Evolutionary conservation across 2,888 invertebrate genomes (phyloP).

Genomic region (Patella depressa): DNA sequence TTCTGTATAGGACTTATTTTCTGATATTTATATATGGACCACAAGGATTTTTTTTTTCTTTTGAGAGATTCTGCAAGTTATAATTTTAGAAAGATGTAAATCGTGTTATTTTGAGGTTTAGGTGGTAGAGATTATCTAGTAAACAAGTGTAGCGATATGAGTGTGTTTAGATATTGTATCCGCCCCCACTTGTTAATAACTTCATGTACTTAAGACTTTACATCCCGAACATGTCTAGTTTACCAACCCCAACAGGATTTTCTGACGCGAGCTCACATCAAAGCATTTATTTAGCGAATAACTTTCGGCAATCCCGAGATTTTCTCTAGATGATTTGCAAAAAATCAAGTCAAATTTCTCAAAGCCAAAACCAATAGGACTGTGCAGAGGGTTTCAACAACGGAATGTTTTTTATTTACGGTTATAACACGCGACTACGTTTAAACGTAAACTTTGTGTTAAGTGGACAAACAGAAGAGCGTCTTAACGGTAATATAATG

Average conservation of each 20-base stretch:
- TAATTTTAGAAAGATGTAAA: too few relatives aligned
- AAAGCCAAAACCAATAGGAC: not conserved
- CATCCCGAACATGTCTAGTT: not conserved
- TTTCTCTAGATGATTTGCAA: conserved; percentile 10
- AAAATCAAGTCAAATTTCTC: conserved; percentile 9
- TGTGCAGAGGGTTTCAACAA: not conserved
- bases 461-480: conserved; percentile 5
- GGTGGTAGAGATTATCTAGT: too few relatives aligned
- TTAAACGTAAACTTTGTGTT: conserved; percentile 4
- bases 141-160: too few relatives aligned
- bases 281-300: conserved; percentile 7
- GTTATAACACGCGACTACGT: conserved; percentile 10
- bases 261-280: conserved; percentile 7
- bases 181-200: not conserved
- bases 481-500: not conserved
- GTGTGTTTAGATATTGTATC: not conserved
- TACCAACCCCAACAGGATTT: conserved; percentile 8
- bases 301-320: conserved; percentile 2
- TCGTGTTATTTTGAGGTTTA: too few relatives aligned
- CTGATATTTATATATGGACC: too few relatives aligned
- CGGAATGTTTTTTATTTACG: not conserved
- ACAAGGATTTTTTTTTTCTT: too few relatives aligned
- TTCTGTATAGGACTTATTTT: too few relatives aligned
- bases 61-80: too few relatives aligned
- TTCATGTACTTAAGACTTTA: not conserved